Evolutionary conservation across 35 echinoderm and acorn worm species (phyloP).

Genomic region (Ophiothrix spiculata): DNA sequence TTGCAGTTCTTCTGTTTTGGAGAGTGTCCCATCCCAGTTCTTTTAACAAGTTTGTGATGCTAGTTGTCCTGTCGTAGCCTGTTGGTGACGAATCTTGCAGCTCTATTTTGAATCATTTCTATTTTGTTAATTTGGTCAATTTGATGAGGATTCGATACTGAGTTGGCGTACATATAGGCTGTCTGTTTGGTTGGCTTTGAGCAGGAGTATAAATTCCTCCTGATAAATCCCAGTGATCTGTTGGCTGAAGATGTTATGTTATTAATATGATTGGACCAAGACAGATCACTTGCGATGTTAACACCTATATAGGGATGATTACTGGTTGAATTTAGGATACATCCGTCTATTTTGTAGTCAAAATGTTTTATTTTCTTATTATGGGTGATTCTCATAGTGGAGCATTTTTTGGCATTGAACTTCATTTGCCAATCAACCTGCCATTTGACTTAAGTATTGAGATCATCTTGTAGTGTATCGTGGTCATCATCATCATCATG

Average conservation of each 20-base stretch:
- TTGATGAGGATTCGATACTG: slow-evolving; percentile 45
- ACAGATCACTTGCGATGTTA: slow-evolving; percentile 16
- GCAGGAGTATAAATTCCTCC: slow-evolving; percentile 9
- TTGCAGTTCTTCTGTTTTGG: neutral
- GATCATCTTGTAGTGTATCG: too few species aligned
- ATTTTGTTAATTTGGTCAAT: slow-evolving; percentile 11
- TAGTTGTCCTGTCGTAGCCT: slow-evolving; percentile 7
- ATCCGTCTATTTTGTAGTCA: too few species aligned
- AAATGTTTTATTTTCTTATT: too few species aligned
- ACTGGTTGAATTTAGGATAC: too few species aligned
- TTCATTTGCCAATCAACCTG: too few species aligned
- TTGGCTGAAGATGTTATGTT: slow-evolving; percentile 35
- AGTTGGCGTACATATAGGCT: slow-evolving; percentile 39
- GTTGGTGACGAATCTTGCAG: slow-evolving; percentile 31
- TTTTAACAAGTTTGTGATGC: slow-evolving; percentile 1
- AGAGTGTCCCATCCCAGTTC: neutral
- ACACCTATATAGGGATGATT: too few species aligned
- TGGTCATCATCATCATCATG: too few species aligned
- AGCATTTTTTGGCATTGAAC: too few species aligned
- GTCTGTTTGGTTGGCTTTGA: slow-evolving; percentile 24
- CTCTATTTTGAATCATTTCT: slow-evolving; percentile 47
- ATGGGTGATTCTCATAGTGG: too few species aligned
- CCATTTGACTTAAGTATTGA: too few species aligned
- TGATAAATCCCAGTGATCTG: slow-evolving; percentile 33
- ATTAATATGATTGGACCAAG: slow-evolving; percentile 36